Conservation (phyloP, 2,888 invertebrate species). For the Rotaria macrura region DNA sequence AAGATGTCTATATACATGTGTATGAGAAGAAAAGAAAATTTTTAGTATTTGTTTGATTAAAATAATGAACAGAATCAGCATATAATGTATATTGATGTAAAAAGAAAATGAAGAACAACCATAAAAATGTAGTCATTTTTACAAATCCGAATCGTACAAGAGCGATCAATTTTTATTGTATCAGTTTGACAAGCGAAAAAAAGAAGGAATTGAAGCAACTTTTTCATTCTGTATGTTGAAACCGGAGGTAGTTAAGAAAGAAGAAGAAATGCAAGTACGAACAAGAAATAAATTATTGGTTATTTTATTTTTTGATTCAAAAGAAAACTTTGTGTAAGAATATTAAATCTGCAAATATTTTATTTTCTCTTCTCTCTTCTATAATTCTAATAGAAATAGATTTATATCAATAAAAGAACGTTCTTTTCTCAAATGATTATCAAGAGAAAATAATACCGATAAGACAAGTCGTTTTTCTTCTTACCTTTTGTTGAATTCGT, state of each 20-base stretch:
- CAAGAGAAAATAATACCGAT: neutral
- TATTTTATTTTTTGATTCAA: neutral
- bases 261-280: neutral
- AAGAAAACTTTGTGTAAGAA: neutral
- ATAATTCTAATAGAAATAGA: too few species aligned
- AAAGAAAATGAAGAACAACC: neutral
- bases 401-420: neutral
- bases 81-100: neutral
- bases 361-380: neutral
- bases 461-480: neutral
- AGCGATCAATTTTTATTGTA: neutral
- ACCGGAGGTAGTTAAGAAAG: neutral
- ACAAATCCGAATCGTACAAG: neutral
- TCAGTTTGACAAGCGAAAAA: neutral
- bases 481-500: neutral
- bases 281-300: neutral
- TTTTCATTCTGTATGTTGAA: neutral
- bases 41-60: neutral
- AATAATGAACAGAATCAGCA: neutral
- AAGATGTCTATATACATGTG: neutral
- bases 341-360: neutral
- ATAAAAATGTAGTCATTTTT: neutral
- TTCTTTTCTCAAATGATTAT: neutral
- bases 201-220: neutral
- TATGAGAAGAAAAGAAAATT: neutral